Conservation (phyloP, 2,888 invertebrate species). For the Eupithecia pulchellata region DNA sequence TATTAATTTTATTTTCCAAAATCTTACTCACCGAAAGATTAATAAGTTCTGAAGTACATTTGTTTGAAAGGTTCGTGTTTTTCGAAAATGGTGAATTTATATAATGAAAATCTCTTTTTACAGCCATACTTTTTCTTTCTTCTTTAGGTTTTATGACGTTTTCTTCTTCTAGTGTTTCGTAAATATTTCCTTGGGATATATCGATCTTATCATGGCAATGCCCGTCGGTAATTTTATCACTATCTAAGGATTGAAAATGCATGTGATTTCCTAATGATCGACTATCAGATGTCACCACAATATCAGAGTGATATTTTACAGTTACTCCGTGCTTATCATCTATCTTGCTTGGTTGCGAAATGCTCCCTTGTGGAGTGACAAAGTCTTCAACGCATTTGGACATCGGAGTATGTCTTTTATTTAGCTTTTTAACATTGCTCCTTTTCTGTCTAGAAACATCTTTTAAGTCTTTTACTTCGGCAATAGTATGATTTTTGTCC, state of each 20-base stretch:
- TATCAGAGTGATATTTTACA: neutral
- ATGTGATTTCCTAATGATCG: neutral
- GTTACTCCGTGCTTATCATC: neutral
- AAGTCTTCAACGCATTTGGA: conserved; percentile 16
- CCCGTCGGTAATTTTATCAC: neutral
- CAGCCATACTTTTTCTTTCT: neutral
- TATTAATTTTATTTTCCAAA: neutral
- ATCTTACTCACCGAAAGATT: neutral
- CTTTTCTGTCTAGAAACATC: conserved; percentile 18
- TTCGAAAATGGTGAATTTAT: neutral
- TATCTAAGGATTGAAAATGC: neutral
- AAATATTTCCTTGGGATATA: neutral
- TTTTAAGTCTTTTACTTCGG: conserved; percentile 24
- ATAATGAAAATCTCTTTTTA: neutral
- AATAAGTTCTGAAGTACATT: conserved; percentile 13
- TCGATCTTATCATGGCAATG: conserved; percentile 4
- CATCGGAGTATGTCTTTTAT: conserved; percentile 17
- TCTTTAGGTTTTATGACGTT: neutral
- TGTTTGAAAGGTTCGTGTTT: neutral
- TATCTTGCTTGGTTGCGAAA: neutral
- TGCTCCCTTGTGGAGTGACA: neutral
- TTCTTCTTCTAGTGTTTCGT: neutral
- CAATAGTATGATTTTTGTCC: conserved; percentile 5
- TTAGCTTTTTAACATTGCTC: conserved; percentile 1
- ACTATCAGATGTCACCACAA: neutral